Percentiles rank a stretch among this genome's conserved stretches.
These are phyloP conservation scores for Cranoglanis bouderius DNA, from an alignment of 2,113 vertebrate species.

Conservation along the genomic window DNA sequence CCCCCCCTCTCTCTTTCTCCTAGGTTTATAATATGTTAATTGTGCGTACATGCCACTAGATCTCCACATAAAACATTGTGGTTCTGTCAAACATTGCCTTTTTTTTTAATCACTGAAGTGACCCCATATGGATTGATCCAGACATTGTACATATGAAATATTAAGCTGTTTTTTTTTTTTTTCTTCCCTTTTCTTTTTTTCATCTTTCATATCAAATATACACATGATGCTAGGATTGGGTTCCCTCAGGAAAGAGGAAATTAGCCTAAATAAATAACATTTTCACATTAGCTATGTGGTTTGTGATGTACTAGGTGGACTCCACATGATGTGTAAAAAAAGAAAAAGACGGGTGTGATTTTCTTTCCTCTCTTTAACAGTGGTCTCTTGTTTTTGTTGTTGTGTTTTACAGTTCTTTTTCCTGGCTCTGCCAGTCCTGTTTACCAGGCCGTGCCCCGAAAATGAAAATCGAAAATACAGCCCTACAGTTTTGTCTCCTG, in stretches of 20 bases:
- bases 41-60: slow-evolving; percentile 34
- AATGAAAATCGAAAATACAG: slow-evolving; percentile 88
- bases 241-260: slow-evolving; percentile 12
- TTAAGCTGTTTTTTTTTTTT: neutral
- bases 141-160: slow-evolving; percentile 32
- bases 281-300: slow-evolving; percentile 48
- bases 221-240: slow-evolving; percentile 13
- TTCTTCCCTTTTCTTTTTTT: too few relatives aligned
- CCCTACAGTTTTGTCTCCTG: slow-evolving; percentile 99
- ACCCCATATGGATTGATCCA: slow-evolving; percentile 26
- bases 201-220: slow-evolving; percentile 6
- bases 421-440: slow-evolving; percentile 99
- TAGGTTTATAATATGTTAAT: slow-evolving; percentile 18
- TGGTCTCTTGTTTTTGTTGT: slow-evolving; percentile 99
- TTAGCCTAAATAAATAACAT: slow-evolving; percentile 1
- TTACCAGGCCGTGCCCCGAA: slow-evolving; percentile 91
- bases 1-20: neutral
- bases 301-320: slow-evolving; percentile 40
- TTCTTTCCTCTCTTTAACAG: slow-evolving; percentile 91
- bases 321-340: slow-evolving; percentile 72
- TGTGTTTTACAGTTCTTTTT: slow-evolving; percentile 99
- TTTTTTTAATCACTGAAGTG: neutral
- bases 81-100: slow-evolving; percentile 34
- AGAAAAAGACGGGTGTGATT: slow-evolving; percentile 79
- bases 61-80: slow-evolving; percentile 23